Evolutionary conservation across 1,140 invertebrate genomes (phyloP).

Genomic region (Achatina immaculata): DNA sequence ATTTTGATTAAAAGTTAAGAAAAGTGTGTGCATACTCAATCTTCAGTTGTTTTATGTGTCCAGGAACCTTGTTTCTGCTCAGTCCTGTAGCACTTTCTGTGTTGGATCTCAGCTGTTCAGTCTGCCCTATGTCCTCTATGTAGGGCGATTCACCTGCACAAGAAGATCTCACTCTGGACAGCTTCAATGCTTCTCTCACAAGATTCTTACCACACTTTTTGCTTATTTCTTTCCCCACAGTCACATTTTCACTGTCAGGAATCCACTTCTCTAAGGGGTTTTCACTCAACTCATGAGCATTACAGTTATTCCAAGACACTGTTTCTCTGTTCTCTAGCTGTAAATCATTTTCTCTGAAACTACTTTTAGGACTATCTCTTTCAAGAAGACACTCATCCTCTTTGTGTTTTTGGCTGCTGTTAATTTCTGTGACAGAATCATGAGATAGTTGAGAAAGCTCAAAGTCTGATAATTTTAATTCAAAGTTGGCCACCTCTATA

Average conservation of each 20-base stretch:
- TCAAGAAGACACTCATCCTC: not conserved
- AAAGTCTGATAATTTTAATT: not conserved
- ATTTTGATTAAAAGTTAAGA: too few relatives aligned
- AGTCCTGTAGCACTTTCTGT: not conserved
- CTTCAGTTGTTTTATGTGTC: not conserved
- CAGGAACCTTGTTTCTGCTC: not conserved
- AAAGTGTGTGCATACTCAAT: not conserved
- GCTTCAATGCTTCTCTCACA: not conserved
- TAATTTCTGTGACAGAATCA: not conserved
- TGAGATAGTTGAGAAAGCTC: not conserved
- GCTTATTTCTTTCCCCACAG: not conserved
- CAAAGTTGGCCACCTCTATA: slow-evolving; percentile 1
- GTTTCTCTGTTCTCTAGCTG: not conserved
- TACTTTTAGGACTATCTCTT: not conserved
- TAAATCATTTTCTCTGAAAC: not conserved
- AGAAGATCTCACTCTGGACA: not conserved
- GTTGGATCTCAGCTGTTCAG: not conserved
- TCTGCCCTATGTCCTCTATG: not conserved
- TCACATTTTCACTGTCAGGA: not conserved
- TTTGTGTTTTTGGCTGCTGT: not conserved
- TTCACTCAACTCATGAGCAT: not conserved
- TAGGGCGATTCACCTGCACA: not conserved
- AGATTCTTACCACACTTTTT: not conserved
- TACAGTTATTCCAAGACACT: not conserved
- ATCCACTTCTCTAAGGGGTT: not conserved